Evolutionary conservation across 2,797 vertebrate species (phyloP), one percentile per base, ranked within the genome.

Genomic region (Crenichthys baileyi): DNA sequence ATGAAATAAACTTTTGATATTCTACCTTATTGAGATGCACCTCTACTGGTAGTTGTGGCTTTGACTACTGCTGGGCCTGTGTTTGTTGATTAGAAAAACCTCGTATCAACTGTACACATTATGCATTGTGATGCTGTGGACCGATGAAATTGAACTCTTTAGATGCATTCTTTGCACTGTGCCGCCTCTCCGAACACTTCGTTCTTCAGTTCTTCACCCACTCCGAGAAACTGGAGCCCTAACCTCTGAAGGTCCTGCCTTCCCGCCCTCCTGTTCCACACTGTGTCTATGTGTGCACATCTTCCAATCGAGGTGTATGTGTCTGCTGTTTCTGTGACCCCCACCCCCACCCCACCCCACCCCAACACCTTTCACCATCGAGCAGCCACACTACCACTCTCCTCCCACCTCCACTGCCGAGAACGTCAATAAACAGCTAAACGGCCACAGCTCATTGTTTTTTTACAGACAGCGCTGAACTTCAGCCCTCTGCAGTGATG

Each of bases 251-350:
- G 79, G 77, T 77, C 89, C 85, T 68, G 76, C 81, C 36, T 85
- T 73, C 71, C 16, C 41, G 73, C 75, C 71, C 61, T 51, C 81
- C 79, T 77, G 77, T 86, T 79, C 86, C 91, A 91, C 89, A 90
- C 79, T 92, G 90, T 95, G 89, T 94, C 92, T 94, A 79, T 95
- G 90, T 94, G 92, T 95, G 86, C 91, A 70, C 44, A 90, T 94
- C 85, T 88, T 91, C 87, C 90, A 85, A 87, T 93, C 68, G 76
- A 91, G 90, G 86, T 94, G 92, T 94, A 85, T 93, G 90, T 93
- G 87, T 94, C 89, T 87, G 87, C 89, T 94, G 87, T 94, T 90
- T 92, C 88, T 94, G 91, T 93, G 82, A 36, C 36, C 87, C 87
- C 85, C 82, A 75, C 83, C 92, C 87, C 89, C 78, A 36, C 36